Conservation (phyloP, 2,888 invertebrate genomes). For the Tryphoninae sp. region DNA sequence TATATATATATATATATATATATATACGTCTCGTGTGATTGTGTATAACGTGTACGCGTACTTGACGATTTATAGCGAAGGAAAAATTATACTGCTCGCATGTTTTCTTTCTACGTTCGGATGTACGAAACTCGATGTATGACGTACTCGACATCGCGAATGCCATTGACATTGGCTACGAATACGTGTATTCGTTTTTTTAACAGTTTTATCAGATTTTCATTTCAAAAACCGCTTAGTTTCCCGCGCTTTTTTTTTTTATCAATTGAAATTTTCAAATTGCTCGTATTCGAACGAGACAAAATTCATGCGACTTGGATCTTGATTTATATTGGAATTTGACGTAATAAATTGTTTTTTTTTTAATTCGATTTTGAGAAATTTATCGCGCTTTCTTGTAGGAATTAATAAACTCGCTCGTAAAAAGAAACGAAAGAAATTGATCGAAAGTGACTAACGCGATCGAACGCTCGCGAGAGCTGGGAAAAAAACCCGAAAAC, state of each 20-base stretch:
- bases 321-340: too few relatives aligned
- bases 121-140: slow-evolving; percentile 10
- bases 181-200: too few relatives aligned
- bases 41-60: slow-evolving; percentile 2
- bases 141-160: background rate
- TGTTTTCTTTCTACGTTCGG: slow-evolving; percentile 13
- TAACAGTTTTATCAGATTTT: too few relatives aligned
- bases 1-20: slow-evolving; percentile 18
- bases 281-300: too few relatives aligned
- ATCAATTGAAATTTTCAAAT: too few relatives aligned
- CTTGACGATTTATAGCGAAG: slow-evolving; percentile 34
- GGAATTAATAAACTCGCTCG: too few relatives aligned
- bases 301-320: too few relatives aligned
- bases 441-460: background rate
- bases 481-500: background rate
- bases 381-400: too few relatives aligned
- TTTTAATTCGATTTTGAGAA: too few relatives aligned
- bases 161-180: background rate
- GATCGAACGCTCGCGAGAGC: background rate
- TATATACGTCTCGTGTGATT: background rate
- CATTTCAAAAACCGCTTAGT: too few relatives aligned
- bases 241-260: too few relatives aligned
- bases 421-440: background rate
- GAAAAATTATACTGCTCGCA: slow-evolving; percentile 55
- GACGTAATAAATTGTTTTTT: too few relatives aligned